These are phyloP conservation scores for Sitta carolinensis DNA, from an alignment of 2,797 vertebrate species.

Conservation along the genomic window DNA sequence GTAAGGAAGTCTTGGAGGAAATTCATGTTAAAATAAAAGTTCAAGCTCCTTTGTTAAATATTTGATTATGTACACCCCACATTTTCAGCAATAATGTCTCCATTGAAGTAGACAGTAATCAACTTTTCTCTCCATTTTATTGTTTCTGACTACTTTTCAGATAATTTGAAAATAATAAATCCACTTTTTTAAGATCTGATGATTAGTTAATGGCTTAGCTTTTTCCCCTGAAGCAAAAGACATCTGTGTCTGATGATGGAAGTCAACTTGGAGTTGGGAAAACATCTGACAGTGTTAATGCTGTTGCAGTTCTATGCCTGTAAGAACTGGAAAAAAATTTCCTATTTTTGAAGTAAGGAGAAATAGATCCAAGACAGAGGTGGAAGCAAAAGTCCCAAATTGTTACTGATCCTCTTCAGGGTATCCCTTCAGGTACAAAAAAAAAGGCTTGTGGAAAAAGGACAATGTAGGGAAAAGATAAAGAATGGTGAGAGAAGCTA, in stretches of 20 bases:
- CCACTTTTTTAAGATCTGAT: background rate
- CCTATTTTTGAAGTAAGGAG: background rate
- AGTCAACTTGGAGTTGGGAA: background rate
- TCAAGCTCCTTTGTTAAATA: background rate
- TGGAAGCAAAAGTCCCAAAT: background rate
- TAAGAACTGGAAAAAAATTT: background rate
- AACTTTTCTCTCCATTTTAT: background rate
- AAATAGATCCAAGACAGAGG: background rate
- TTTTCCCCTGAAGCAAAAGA: background rate
- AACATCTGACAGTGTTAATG: background rate
- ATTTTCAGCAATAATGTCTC: background rate
- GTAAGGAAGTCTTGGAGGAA: background rate
- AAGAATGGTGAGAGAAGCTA: background rate
- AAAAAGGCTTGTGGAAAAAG: background rate
- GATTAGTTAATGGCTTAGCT: background rate
- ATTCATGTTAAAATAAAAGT: background rate
- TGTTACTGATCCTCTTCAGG: rapidly evolving
- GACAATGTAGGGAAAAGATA: background rate
- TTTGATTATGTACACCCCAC: background rate
- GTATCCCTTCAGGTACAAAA: background rate
- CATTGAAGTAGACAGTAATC: background rate
- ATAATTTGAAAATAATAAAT: background rate
- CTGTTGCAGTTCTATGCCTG: background rate
- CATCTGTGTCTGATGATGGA: background rate
- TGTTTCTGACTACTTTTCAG: background rate